Evolutionary conservation across 2,888 invertebrate genomes (phyloP), one percentile per base, ranked within the genome.

Genomic region (Bombyx huttoni): DNA sequence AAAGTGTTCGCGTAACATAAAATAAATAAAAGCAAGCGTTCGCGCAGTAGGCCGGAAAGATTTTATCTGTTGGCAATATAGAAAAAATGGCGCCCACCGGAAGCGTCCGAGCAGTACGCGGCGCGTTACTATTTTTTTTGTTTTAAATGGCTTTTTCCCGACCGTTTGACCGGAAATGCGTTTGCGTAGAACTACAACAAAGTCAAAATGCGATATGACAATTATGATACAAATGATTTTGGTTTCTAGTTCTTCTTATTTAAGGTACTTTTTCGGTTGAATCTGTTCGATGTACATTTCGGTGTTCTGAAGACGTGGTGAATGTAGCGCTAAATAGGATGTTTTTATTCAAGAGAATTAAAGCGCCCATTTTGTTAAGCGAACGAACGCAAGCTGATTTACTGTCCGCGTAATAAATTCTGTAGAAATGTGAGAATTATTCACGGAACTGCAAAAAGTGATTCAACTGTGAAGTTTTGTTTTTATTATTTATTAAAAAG

Each of bases 1-100:
- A 82, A 81, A 70, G 68, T 70, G 73, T 80, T 83, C 75, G 72
- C 67, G 73, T 73, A 73, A 75, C 78, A 80, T 76, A 77, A 78
- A 80, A 75, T 75, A 75, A 79, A 81, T 75, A 80, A 80, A 76
- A 78, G 73, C 80, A 76, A 77, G 75, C 76, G 83, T 81, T 75
- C 72, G 84, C 68, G 86, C 87, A 86, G 84, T 85, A 86, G 85
- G 82, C 80, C 81, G 86, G 87, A 88, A 88, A 88, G 88, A 88
- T 88, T 88, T 87, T 88, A 88, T 88, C 88, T 85, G 87, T 83
- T 87, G 82, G 85, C 87, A 86, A 87, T 88, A 88, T 85, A 88
- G 87, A 87, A 88, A 88, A 87, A 88, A 88, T 87, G 85, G 88
- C 86, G 88, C 82, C 87, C 87, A 88, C 88, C 88, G 88, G 88